Conservation (phyloP, 2,113 vertebrate genomes). For the Myiagra hebetior region DNA sequence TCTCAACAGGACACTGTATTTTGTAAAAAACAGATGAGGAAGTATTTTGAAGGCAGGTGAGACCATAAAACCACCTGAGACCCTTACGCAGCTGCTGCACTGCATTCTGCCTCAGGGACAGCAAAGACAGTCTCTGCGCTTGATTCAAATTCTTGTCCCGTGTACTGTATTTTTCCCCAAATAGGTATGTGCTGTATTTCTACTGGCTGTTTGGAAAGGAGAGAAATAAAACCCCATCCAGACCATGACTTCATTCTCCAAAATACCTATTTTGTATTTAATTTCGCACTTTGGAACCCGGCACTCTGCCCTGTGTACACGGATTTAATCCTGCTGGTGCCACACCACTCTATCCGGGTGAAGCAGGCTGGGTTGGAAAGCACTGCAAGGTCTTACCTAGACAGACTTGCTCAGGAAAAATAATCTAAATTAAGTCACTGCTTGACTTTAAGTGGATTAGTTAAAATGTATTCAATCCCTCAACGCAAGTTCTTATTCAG, state of each 20-base stretch:
- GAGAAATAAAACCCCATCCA: neutral
- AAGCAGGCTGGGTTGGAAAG: neutral
- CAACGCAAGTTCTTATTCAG: neutral
- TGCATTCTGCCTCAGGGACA: neutral
- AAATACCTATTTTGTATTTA: neutral
- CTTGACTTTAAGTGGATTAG: slow-evolving; percentile 47
- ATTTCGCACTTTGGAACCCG: neutral
- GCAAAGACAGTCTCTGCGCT: neutral
- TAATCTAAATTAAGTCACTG: slow-evolving; percentile 16
- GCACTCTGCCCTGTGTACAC: neutral
- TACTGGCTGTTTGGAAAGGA: neutral
- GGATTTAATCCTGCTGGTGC: neutral
- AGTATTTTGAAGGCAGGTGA: neutral
- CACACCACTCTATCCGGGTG: rapidly evolving
- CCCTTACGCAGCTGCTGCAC: neutral
- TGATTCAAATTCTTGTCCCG: neutral
- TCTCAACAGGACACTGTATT: neutral
- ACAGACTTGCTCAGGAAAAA: neutral
- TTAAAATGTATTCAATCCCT: neutral
- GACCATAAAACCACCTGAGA: neutral
- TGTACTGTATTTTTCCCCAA: neutral
- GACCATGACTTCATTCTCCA: neutral
- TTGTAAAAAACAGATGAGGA: neutral
- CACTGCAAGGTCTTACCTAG: neutral
- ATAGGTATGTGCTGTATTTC: neutral